phyloP scores from a whole-genome alignment of 92 coral and sea anemone species.

The Phenganax subtilis region DNA sequence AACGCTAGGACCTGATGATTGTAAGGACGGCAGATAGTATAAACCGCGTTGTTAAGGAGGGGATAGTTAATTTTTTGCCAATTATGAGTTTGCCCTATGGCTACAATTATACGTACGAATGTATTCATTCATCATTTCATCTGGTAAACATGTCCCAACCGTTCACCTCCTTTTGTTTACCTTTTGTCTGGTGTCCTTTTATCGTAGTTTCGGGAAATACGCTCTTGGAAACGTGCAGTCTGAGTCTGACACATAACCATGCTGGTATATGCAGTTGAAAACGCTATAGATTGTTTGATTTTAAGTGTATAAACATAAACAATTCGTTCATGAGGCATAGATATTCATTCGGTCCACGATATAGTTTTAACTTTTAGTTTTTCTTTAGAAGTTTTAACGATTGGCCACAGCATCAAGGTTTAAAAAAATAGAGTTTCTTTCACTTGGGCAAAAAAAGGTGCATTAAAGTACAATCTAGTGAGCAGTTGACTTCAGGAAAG shows the following conservation, averaged over 20 bases:
- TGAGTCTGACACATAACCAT: neutral
- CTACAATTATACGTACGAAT: neutral
- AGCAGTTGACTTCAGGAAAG: too few relatives aligned
- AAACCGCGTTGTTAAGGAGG: neutral
- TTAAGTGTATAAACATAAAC: too few relatives aligned
- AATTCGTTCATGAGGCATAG: too few relatives aligned
- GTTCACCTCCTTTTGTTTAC: neutral
- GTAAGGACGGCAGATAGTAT: neutral
- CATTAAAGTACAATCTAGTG: too few relatives aligned
- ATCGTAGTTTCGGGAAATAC: neutral
- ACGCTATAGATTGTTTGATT: neutral
- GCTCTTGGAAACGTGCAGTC: neutral
- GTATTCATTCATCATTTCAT: slow-evolving; percentile 5
- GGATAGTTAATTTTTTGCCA: neutral
- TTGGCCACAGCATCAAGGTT: too few relatives aligned
- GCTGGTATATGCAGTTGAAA: neutral
- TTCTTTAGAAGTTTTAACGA: too few relatives aligned
- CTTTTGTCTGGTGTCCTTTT: neutral
- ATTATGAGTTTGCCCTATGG: slow-evolving; percentile 20
- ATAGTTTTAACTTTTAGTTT: too few relatives aligned
- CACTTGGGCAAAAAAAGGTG: too few relatives aligned
- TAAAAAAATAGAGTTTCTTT: too few relatives aligned
- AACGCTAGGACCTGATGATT: slow-evolving; percentile 15
- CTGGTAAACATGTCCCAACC: neutral
- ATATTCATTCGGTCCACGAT: too few relatives aligned